phyloP scores from a whole-genome alignment of 1,140 invertebrate species.

The Drosophila subobscura region DNA sequence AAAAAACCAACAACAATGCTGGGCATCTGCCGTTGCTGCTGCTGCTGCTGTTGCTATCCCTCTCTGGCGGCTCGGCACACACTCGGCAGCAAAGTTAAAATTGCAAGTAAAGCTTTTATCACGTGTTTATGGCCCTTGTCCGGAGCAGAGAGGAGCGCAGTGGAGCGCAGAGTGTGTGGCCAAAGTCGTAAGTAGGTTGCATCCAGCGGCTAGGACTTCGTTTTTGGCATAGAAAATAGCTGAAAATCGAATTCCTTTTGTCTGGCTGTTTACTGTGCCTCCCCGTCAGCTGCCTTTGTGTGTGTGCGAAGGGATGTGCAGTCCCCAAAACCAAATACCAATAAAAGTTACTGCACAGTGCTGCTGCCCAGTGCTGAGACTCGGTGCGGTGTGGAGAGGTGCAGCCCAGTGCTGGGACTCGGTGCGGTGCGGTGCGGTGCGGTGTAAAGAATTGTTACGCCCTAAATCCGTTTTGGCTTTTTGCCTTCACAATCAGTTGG shows the following conservation, averaged over 20 bases:
- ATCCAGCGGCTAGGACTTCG: constrained; percentile 57
- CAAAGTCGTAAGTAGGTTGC: constrained; percentile 68
- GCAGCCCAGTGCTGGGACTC: constrained; percentile 22
- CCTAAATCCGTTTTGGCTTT: constrained; percentile 35
- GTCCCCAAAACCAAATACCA: constrained; percentile 65
- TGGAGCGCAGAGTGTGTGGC: background rate
- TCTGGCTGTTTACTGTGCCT: constrained; percentile 46
- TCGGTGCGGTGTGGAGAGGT: background rate
- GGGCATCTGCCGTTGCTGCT: constrained; percentile 18
- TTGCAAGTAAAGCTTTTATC: constrained; percentile 79
- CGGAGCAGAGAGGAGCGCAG: constrained; percentile 1
- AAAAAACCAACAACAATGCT: constrained; percentile 3
- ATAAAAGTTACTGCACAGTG: constrained; percentile 68
- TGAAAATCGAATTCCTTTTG: constrained; percentile 74
- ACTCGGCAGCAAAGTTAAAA: constrained; percentile 66
- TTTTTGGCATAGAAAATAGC: constrained; percentile 77
- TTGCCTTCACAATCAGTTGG: constrained; percentile 15
- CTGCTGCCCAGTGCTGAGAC: constrained; percentile 23
- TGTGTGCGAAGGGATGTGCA: constrained; percentile 10
- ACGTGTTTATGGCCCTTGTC: constrained; percentile 62
- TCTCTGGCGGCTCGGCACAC: constrained; percentile 32
- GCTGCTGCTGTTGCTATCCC: constrained; percentile 19
- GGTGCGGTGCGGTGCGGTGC: background rate
- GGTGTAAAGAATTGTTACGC: background rate
- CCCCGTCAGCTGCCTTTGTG: constrained; percentile 8